phyloP scores from a whole-genome alignment of 2,797 vertebrate genomes.

The Neomorphus geoffroyi region DNA sequence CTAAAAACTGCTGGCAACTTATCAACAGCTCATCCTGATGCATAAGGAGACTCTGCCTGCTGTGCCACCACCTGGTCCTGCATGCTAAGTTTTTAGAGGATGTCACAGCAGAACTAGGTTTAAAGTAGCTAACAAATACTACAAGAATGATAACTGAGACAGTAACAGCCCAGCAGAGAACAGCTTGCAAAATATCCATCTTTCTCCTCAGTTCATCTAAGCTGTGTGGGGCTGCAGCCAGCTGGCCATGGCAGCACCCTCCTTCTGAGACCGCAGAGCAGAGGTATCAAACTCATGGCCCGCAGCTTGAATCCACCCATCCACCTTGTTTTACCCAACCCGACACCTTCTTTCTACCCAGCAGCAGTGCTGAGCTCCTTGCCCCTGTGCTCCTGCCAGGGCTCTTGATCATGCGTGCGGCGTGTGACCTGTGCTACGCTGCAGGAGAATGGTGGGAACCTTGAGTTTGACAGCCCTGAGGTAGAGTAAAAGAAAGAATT shows the following conservation, averaged over 20 bases:
- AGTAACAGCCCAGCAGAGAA: not conserved
- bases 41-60: not conserved
- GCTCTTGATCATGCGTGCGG: too few species aligned
- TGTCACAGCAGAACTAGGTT: rapidly evolving
- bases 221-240: not conserved
- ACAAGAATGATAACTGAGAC: not conserved
- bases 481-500: not conserved
- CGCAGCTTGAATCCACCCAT: too few species aligned
- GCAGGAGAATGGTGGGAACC: too few species aligned
- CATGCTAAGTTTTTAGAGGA: not conserved
- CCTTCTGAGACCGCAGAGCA: not conserved
- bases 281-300: too few species aligned
- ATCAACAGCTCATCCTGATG: too few species aligned
- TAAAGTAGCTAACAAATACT: not conserved
- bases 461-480: too few species aligned
- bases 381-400: too few species aligned
- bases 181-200: not conserved
- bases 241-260: not conserved
- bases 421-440: too few species aligned
- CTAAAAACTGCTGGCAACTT: not conserved
- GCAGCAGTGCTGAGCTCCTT: too few species aligned
- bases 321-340: too few species aligned
- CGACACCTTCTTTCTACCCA: too few species aligned
- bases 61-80: not conserved
- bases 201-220: not conserved